phyloP scores from a whole-genome alignment of 2,797 vertebrate species.

The Sebastes hopkinsi region DNA sequence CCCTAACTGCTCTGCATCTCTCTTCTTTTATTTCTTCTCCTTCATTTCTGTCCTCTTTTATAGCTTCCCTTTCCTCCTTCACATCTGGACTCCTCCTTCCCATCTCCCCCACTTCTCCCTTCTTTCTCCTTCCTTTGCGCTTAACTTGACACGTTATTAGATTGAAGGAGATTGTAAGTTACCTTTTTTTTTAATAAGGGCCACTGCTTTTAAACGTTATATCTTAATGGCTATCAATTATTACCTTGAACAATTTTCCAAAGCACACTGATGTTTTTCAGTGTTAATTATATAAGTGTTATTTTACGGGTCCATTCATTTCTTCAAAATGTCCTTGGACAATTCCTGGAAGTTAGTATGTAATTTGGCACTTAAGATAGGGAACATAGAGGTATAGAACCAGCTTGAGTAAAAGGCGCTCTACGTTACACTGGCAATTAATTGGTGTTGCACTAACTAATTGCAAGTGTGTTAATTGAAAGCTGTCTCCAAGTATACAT shows the following conservation, averaged over 20 bases:
- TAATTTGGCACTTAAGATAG: background rate
- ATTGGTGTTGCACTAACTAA: background rate
- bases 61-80: background rate
- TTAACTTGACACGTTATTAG: background rate
- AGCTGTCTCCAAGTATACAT: background rate
- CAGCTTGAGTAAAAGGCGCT: background rate
- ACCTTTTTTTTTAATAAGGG: background rate
- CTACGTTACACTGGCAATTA: background rate
- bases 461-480: background rate
- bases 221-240: background rate
- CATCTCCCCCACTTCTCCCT: background rate
- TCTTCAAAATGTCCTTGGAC: background rate
- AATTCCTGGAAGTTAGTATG: background rate
- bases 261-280: background rate
- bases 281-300: background rate
- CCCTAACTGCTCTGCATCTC: background rate
- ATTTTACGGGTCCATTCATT: background rate
- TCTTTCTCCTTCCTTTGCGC: background rate
- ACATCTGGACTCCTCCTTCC: background rate
- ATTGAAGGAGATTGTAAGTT: background rate
- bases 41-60: background rate
- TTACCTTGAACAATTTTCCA: background rate
- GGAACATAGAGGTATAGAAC: background rate
- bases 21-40: background rate
- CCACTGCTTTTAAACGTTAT: background rate